phyloP scores from a whole-genome alignment of 1,140 invertebrate species.

The Armadillidium nasatum region DNA sequence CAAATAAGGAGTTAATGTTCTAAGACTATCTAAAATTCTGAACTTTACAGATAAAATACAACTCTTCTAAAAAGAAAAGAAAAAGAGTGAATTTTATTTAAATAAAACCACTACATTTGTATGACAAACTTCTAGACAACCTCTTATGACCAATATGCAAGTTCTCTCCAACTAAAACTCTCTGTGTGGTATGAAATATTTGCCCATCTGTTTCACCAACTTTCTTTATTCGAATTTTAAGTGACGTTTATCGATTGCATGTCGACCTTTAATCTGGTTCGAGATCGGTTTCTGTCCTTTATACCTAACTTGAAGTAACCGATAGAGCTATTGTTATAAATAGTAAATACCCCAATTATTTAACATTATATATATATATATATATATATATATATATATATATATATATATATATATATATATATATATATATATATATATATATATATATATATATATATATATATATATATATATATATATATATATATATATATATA shows the following conservation, averaged over 20 bases:
- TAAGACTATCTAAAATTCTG: too few relatives aligned
- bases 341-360: too few relatives aligned
- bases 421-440: conserved; percentile 16
- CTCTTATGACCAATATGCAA: too few relatives aligned
- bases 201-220: background rate
- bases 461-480: conserved; percentile 9
- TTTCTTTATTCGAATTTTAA: background rate
- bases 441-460: conserved; percentile 10
- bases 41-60: too few relatives aligned
- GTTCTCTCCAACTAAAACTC: background rate
- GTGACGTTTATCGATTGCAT: background rate
- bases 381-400: conserved; percentile 23
- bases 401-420: conserved; percentile 22
- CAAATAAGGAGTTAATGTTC: too few relatives aligned
- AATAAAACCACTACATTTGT: too few relatives aligned
- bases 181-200: background rate
- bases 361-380: conserved; percentile 15
- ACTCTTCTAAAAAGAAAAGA: too few relatives aligned
- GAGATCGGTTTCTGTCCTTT: background rate
- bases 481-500: conserved; percentile 7
- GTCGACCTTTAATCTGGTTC: too few relatives aligned
- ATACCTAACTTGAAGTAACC: background rate
- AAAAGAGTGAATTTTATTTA: too few relatives aligned
- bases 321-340: background rate
- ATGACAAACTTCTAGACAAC: too few relatives aligned